These are phyloP conservation scores for Deilephila porcellus DNA, from an alignment of 2,888 invertebrate genomes.

Conservation along the genomic window DNA sequence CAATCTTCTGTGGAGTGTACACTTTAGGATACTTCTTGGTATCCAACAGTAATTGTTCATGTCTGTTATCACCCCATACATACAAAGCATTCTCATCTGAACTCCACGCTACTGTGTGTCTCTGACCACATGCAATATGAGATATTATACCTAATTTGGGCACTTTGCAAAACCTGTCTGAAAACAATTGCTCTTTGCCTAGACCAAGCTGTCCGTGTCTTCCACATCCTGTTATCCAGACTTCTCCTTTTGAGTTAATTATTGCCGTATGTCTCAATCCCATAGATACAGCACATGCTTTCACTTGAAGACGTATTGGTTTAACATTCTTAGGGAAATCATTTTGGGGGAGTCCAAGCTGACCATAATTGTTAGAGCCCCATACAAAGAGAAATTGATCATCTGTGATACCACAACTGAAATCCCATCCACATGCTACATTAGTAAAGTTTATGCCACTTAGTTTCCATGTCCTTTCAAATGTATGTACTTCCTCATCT, in stretches of 20 bases:
- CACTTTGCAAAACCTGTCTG: constrained; percentile 81
- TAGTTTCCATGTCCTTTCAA: constrained; percentile 86
- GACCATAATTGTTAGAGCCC: constrained; percentile 93
- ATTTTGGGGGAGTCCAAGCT: constrained; percentile 87
- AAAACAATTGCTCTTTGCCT: constrained; percentile 64
- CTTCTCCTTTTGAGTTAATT: constrained; percentile 85
- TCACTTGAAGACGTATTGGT: constrained; percentile 73
- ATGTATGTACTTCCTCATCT: constrained; percentile 77
- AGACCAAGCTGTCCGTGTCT: constrained; percentile 88
- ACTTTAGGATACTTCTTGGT: constrained; percentile 78
- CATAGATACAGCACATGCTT: constrained; percentile 86
- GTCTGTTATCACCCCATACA: constrained; percentile 94
- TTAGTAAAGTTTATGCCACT: constrained; percentile 84
- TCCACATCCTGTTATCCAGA: constrained; percentile 88
- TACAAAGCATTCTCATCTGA: constrained; percentile 84
- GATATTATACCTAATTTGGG: constrained; percentile 83
- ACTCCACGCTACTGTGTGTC: constrained; percentile 88
- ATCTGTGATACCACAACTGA: constrained; percentile 89
- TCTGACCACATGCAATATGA: constrained; percentile 91
- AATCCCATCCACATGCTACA: constrained; percentile 93
- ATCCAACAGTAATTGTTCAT: constrained; percentile 89
- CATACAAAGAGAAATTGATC: constrained; percentile 89
- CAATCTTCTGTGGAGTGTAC: constrained; percentile 82
- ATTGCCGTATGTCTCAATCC: constrained; percentile 89
- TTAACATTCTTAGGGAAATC: constrained; percentile 68